Evolutionary conservation across 1,140 invertebrate genomes (phyloP).

Genomic region (Drosophila ogumai): DNA sequence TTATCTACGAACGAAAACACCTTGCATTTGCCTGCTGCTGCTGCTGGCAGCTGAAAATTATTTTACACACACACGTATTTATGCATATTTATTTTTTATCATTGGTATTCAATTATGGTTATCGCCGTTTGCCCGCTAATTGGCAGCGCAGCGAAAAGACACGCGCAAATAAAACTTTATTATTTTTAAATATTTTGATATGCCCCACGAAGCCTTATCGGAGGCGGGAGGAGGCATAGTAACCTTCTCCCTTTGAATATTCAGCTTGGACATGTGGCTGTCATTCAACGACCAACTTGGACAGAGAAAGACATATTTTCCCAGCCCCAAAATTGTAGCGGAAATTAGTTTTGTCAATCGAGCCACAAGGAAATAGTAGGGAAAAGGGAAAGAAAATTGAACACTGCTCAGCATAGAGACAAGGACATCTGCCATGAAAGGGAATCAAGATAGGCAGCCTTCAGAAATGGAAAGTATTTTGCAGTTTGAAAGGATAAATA

Average conservation of each 20-base stretch:
- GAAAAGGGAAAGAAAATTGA: not conserved
- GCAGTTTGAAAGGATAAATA: not conserved
- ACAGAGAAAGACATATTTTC: constrained; percentile 16
- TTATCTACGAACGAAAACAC: constrained; percentile 49
- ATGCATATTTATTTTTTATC: constrained; percentile 59
- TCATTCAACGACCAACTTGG: constrained; percentile 36
- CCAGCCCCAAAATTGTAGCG: constrained; percentile 6
- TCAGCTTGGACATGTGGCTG: constrained; percentile 25
- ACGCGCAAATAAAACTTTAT: constrained; percentile 58
- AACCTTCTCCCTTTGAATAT: not conserved
- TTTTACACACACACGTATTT: constrained; percentile 28
- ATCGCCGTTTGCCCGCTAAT: constrained; percentile 65
- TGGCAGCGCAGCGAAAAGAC: constrained; percentile 52
- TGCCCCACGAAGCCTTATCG: constrained; percentile 1
- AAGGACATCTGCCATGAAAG: not conserved
- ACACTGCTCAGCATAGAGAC: not conserved
- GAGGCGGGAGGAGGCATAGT: not conserved
- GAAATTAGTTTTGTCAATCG: constrained; percentile 60
- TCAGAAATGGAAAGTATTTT: constrained; percentile 1
- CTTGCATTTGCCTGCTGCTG: constrained; percentile 33
- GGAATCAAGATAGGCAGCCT: not conserved
- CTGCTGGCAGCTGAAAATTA: constrained; percentile 31
- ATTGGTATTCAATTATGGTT: constrained; percentile 75
- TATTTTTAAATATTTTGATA: constrained; percentile 36
- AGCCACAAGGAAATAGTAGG: constrained; percentile 14